Percentiles rank a stretch among this genome's conserved stretches.
phyloP scores from a whole-genome alignment of 2,888 invertebrate genomes.

The Anthophora plumipes region DNA sequence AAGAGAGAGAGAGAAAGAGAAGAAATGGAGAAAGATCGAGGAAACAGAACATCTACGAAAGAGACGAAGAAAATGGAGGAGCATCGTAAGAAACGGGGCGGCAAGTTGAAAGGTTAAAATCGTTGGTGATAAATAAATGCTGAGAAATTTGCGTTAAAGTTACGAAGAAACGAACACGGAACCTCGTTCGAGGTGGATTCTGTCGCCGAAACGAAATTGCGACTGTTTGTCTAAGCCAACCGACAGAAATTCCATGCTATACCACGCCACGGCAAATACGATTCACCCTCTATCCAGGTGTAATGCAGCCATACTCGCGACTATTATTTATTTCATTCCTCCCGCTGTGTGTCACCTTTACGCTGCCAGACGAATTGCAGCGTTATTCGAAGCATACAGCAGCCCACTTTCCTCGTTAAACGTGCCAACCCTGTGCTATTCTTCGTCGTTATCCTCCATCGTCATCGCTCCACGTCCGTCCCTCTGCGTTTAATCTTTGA shows the following conservation, averaged over 20 bases:
- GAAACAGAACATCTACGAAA: too few relatives aligned
- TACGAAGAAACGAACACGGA: conserved; percentile 29
- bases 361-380: conserved; percentile 43
- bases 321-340: conserved; percentile 64
- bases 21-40: too few relatives aligned
- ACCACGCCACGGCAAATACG: conserved; percentile 47
- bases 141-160: conserved; percentile 38
- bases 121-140: conserved; percentile 20
- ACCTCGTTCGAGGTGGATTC: conserved; percentile 51
- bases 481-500: conserved; percentile 43
- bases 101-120: conserved; percentile 10
- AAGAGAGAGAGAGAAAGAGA: too few relatives aligned
- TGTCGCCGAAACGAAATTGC: conserved; percentile 74
- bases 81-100: neutral
- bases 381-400: conserved; percentile 10
- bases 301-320: conserved; percentile 23
- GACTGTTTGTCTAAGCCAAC: conserved; percentile 79
- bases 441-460: conserved; percentile 10
- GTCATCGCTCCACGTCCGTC: conserved; percentile 54
- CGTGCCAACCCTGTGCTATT: conserved; percentile 1
- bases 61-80: too few relatives aligned
- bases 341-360: conserved; percentile 25
- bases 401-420: conserved; percentile 17
- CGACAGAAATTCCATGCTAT: conserved; percentile 79
- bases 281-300: conserved; percentile 13